Percentiles rank a stretch among this genome's conserved stretches.
Conservation (phyloP, 2,113 vertebrate species). For the Hydrochoerus hydrochaeris region DNA sequence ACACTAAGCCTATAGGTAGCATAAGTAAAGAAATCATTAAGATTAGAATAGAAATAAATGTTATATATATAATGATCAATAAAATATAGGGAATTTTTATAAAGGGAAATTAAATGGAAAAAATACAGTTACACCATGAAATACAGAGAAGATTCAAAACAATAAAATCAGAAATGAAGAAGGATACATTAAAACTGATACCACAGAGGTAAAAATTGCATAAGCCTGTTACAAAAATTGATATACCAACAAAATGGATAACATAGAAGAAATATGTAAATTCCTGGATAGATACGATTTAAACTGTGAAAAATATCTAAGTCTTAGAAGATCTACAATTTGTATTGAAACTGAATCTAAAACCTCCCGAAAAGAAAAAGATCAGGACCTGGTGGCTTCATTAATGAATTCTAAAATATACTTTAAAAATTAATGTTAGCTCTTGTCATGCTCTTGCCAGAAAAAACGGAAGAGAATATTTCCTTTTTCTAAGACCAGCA, state of each 20-base stretch:
- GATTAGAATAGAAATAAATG: not conserved
- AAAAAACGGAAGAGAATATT: not conserved
- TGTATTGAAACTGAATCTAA: not conserved
- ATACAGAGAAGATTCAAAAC: not conserved
- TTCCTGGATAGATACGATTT: not conserved
- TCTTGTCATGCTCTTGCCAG: not conserved
- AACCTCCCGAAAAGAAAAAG: not conserved
- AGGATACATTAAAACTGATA: not conserved
- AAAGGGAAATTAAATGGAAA: not conserved
- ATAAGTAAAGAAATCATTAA: not conserved
- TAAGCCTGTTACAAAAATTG: not conserved
- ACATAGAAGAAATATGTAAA: not conserved
- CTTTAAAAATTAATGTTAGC: too few relatives aligned
- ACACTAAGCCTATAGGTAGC: not conserved
- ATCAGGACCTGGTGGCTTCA: not conserved
- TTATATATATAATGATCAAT: not conserved
- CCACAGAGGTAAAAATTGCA: not conserved
- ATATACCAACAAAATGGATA: not conserved
- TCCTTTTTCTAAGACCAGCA: too few relatives aligned
- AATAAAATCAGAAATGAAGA: not conserved
- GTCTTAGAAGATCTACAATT: not conserved
- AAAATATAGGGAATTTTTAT: not conserved
- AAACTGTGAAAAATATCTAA: not conserved
- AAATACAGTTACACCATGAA: not conserved
- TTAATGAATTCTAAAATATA: not conserved